Percentiles rank a stretch among this genome's conserved stretches.
Evolutionary conservation across 2,113 vertebrate species (phyloP).

Genomic region (Elephantulus edwardii): DNA sequence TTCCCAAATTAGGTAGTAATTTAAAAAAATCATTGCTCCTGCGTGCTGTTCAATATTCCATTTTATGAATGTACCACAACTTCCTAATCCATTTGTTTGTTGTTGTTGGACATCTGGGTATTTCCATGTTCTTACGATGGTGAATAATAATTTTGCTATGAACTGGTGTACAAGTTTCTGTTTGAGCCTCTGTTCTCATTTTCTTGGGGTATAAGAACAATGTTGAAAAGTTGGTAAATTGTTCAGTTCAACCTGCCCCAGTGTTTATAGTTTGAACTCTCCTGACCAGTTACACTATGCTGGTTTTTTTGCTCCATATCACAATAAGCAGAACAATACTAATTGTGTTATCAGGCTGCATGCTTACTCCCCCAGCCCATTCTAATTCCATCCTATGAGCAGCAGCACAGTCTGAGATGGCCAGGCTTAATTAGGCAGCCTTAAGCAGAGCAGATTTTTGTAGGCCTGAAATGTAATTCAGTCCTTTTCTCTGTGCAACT

Average conservation of each 20-base stretch:
- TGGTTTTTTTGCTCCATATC: not conserved
- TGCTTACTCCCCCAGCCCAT: not conserved
- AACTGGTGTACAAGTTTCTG: too few species aligned
- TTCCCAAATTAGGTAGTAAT: too few species aligned
- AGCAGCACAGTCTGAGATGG: constrained; percentile 47
- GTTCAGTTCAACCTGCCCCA: not conserved
- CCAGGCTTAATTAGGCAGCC: constrained; percentile 33
- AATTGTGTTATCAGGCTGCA: constrained; percentile 37
- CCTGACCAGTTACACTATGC: not conserved
- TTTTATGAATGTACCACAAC: too few species aligned
- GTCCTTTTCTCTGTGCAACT: constrained; percentile 70
- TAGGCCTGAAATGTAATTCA: constrained; percentile 68
- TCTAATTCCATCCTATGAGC: constrained; percentile 42
- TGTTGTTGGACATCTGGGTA: too few species aligned
- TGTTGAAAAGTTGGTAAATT: not conserved
- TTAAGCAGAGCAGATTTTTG: constrained; percentile 61
- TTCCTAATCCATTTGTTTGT: too few species aligned
- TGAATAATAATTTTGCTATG: too few species aligned
- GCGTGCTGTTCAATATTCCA: too few species aligned
- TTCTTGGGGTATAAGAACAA: too few species aligned
- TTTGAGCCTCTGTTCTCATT: too few species aligned
- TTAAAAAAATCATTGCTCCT: too few species aligned
- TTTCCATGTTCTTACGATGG: too few species aligned
- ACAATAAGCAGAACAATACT: constrained; percentile 12
- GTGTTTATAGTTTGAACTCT: not conserved